These are phyloP conservation scores for Engystomops pustulosus DNA, from an alignment of 2,113 vertebrate species.

Conservation along the genomic window DNA sequence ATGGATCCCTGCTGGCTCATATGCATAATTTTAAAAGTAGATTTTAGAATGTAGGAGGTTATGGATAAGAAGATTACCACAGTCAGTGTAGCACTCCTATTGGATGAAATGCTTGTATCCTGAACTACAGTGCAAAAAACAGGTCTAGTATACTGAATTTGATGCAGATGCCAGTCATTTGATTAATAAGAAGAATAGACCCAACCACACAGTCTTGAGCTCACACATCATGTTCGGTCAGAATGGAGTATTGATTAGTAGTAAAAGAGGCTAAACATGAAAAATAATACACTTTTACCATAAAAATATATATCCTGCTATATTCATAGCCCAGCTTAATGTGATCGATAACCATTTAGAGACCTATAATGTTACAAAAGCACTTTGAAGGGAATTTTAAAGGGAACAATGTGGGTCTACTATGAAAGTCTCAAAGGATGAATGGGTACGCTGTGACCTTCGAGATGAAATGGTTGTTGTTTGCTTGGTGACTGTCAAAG, in stretches of 20 bases:
- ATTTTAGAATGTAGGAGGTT: too few relatives aligned
- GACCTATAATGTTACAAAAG: neutral
- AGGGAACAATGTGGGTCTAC: neutral
- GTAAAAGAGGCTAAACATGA: neutral
- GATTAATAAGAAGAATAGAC: too few relatives aligned
- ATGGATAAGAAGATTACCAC: too few relatives aligned
- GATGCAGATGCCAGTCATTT: too few relatives aligned
- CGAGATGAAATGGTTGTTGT: slow-evolving; percentile 1
- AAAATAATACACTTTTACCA: neutral
- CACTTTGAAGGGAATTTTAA: neutral
- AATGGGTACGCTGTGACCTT: neutral
- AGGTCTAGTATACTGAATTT: too few relatives aligned
- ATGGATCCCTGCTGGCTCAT: too few relatives aligned
- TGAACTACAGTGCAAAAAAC: too few relatives aligned
- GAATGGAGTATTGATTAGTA: neutral
- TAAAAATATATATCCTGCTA: neutral
- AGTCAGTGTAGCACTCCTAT: too few relatives aligned
- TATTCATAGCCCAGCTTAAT: neutral
- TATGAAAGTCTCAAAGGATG: neutral
- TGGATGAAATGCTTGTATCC: too few relatives aligned
- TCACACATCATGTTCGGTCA: neutral
- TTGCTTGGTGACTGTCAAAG: neutral
- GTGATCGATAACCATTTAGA: neutral
- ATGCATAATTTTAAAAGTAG: too few relatives aligned
- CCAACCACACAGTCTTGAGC: neutral